phyloP scores from a whole-genome alignment of 2,888 invertebrate genomes.

The Malacosoma neustria region DNA sequence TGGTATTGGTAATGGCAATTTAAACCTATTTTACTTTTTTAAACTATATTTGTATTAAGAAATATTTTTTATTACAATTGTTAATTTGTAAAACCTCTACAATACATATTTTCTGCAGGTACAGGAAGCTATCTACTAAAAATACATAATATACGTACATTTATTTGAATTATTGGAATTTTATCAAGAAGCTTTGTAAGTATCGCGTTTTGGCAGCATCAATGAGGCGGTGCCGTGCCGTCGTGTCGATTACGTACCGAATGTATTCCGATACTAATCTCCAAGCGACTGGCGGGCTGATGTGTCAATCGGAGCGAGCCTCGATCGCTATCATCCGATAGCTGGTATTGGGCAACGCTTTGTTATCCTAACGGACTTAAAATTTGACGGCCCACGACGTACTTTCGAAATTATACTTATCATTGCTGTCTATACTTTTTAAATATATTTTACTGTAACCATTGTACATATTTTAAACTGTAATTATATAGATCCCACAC shows the following conservation, averaged over 20 bases:
- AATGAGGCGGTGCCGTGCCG: conserved; percentile 44
- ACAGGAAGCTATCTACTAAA: too few relatives aligned
- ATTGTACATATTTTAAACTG: too few relatives aligned
- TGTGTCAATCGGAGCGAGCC: conserved; percentile 62
- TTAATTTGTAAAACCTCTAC: too few relatives aligned
- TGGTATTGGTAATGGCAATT: too few relatives aligned
- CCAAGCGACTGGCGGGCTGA: conserved; percentile 55
- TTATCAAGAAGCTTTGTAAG: conserved; percentile 20
- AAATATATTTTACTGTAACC: too few relatives aligned
- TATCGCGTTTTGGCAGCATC: conserved; percentile 35
- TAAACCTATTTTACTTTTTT: too few relatives aligned
- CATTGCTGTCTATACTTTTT: too few relatives aligned
- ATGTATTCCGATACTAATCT: conserved; percentile 62
- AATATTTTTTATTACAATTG: too few relatives aligned
- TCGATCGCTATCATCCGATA: conserved; percentile 57
- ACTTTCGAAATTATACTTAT: conserved; percentile 31
- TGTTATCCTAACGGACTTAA: conserved; percentile 66
- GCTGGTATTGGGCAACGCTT: conserved; percentile 69
- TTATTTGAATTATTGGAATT: background rate
- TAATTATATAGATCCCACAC: too few relatives aligned
- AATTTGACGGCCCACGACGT: conserved; percentile 45
- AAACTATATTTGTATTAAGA: too few relatives aligned
- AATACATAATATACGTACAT: too few relatives aligned
- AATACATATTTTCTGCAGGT: too few relatives aligned
- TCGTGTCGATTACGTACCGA: conserved; percentile 58